A percentile compares a stretch with the other conserved stretches of the same genome.
phyloP scores from a whole-genome alignment of 2,113 vertebrate species.

The Scytalopus superciliaris region DNA sequence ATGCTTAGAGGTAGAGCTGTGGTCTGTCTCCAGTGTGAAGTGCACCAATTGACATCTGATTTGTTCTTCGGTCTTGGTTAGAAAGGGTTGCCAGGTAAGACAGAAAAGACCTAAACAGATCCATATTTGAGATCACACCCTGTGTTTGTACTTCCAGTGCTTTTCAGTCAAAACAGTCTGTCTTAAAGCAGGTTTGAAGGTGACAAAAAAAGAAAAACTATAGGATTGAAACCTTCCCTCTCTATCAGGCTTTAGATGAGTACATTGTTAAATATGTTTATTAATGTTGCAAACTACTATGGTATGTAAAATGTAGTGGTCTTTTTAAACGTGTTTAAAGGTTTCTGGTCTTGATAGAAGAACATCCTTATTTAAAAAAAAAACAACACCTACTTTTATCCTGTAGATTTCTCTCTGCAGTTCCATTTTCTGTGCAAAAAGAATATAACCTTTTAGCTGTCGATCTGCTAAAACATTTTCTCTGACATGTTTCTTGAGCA shows the following conservation, averaged over 20 bases:
- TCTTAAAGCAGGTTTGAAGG: not conserved
- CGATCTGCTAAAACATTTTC: not conserved
- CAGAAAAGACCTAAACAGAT: not conserved
- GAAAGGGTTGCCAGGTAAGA: not conserved
- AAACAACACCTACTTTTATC: not conserved
- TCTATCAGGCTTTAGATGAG: not conserved
- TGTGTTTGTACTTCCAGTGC: not conserved
- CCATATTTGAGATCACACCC: not conserved
- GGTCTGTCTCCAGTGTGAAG: not conserved
- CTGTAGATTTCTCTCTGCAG: not conserved
- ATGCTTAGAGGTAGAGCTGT: not conserved
- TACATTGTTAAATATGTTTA: not conserved
- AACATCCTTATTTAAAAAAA: not conserved
- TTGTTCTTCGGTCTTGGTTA: not conserved
- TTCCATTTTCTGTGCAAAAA: not conserved
- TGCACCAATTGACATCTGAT: not conserved
- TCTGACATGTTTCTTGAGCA: not conserved
- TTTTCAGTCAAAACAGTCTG: not conserved
- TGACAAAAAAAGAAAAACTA: not conserved
- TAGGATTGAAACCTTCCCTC: not conserved
- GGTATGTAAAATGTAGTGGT: not conserved
- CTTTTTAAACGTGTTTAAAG: not conserved
- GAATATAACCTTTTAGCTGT: not conserved
- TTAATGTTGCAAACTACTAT: not conserved
- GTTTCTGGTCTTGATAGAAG: not conserved